Evolutionary conservation across 2,797 vertebrate genomes (phyloP).

Genomic region (Nyctibius grandis): DNA sequence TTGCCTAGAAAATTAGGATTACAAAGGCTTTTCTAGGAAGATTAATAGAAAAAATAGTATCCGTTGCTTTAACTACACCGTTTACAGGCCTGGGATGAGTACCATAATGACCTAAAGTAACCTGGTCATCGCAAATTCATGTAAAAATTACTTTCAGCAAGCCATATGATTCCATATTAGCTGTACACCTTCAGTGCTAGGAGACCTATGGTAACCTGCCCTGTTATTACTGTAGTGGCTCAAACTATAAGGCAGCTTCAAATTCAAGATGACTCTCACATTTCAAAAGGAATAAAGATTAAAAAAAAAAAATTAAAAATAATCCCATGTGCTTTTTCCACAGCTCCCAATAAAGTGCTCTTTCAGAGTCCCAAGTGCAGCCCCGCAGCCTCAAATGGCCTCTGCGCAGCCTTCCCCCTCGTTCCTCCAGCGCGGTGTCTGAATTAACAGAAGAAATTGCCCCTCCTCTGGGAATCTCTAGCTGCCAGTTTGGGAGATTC

Average conservation of each 20-base stretch:
- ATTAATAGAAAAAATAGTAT: conserved; percentile 51
- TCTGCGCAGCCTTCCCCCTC: not conserved
- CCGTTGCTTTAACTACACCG: not conserved
- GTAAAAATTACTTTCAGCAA: not conserved
- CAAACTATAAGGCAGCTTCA: not conserved
- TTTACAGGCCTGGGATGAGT: not conserved
- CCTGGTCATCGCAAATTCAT: not conserved
- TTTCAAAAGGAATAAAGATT: not conserved
- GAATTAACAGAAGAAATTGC: not conserved
- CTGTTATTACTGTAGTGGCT: not conserved
- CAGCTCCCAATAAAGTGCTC: not conserved
- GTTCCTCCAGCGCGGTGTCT: rapidly evolving
- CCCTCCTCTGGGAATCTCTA: not conserved
- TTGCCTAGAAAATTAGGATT: conserved; percentile 50
- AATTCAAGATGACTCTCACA: not conserved
- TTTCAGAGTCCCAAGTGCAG: not conserved
- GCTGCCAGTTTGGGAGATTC: not conserved
- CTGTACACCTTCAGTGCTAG: not conserved
- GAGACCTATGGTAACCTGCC: not conserved
- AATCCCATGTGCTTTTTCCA: not conserved
- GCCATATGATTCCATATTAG: not conserved
- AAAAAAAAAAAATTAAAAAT: not conserved
- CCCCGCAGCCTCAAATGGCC: not conserved
- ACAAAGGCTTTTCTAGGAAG: conserved; percentile 40
- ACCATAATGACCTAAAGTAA: not conserved